Evolutionary conservation across 2,113 vertebrate genomes (phyloP).

Genomic region (Catharus bicknelli): DNA sequence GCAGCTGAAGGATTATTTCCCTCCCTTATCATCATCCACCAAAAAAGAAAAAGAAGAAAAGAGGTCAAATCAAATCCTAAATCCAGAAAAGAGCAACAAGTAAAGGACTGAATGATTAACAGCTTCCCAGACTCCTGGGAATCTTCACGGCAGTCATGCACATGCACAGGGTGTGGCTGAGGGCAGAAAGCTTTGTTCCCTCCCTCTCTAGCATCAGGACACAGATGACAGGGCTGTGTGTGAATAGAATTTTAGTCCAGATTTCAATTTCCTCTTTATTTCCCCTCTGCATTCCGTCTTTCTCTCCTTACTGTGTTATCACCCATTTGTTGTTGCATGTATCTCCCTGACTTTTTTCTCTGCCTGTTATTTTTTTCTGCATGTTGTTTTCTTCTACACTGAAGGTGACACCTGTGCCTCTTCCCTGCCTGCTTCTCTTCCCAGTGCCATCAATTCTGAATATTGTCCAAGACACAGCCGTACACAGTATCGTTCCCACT

Average conservation of each 20-base stretch:
- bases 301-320: neutral
- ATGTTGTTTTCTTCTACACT: neutral
- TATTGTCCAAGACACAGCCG: neutral
- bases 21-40: neutral
- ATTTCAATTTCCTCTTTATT: conserved; percentile 41
- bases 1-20: neutral
- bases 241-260: neutral
- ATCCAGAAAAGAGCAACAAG: conserved; percentile 8
- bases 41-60: neutral
- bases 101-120: neutral
- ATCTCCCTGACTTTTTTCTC: neutral
- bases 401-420: neutral
- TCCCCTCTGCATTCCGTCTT: neutral
- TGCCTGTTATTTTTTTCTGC: neutral
- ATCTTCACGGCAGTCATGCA: neutral
- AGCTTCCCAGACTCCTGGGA: neutral
- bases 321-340: accelerated
- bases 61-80: neutral
- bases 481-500: neutral
- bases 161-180: neutral
- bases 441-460: accelerated
- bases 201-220: neutral
- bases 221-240: neutral
- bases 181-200: neutral
- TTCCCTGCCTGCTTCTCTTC: neutral